phyloP scores from a whole-genome alignment of 1,140 invertebrate genomes.

The Neotoxoptera formosana region DNA sequence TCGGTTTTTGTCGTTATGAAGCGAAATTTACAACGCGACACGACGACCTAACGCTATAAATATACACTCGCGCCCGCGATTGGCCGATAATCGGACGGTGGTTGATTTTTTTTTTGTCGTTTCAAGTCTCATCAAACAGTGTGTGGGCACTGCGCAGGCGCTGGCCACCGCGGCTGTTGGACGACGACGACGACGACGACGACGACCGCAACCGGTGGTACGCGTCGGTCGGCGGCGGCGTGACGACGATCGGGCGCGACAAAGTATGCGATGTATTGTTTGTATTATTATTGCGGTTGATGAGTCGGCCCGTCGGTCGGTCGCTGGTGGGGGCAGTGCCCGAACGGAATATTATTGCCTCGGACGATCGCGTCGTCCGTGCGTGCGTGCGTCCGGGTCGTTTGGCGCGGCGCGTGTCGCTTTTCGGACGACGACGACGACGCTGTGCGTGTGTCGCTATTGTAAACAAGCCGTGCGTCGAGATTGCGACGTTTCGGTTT shows the following conservation, averaged over 20 bases:
- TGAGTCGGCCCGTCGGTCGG: background rate
- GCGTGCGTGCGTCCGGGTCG: background rate
- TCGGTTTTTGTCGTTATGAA: too few species aligned
- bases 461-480: background rate
- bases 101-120: background rate
- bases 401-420: background rate
- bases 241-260: background rate
- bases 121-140: too few species aligned
- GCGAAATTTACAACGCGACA: background rate
- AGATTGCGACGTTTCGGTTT: background rate
- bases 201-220: background rate
- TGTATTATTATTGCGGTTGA: background rate
- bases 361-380: background rate
- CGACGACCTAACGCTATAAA: background rate
- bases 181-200: background rate
- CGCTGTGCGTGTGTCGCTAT: background rate
- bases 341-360: background rate
- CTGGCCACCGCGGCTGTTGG: background rate
- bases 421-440: background rate
- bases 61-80: too few species aligned
- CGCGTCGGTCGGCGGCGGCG: background rate
- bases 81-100: background rate
- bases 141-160: conserved; percentile 9
- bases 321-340: background rate
- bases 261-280: conserved; percentile 18